Base-by-base conservation (phyloP, 2,888 invertebrate species). In the Nomada flava region DNA sequence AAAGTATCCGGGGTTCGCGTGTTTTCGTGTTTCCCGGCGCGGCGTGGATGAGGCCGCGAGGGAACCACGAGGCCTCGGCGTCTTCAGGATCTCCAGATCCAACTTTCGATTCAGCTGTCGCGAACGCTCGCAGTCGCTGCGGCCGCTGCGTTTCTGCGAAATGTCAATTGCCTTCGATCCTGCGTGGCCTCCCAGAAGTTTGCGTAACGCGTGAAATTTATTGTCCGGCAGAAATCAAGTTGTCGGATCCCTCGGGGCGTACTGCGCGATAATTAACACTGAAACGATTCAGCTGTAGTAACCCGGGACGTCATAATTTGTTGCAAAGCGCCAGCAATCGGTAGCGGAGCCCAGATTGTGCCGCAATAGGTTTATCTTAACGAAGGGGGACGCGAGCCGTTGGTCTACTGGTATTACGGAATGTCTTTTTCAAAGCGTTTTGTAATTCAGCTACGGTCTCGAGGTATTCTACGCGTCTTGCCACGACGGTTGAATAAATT, bases 1-100 rank as follows among this genome's bases (percentile, higher is more conserved):
- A 67, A 80, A 79, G 65, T 79, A 57, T 70, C 69, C 63, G 63
- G 47, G 53, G 70, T 59, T 70, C 79, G 68, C 62, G 69, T 70
- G 74, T 73, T 81, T 69, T 74, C 79, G 73, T 53, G 78, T 76
- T 62, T 55, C 47, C 62, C 59, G 1, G 20, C 13, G 42, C 55
- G 20, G 15, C 11, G 15, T 18, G n/a, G n/a, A 72, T 10, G 9
- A 9, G 10, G 23, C 0, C 52, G 7, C 26, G 26, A 15, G 23
- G 9, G 0, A 13, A 9, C 9, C n/a, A 4, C 52, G 63, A n/a
- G 55, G 63, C 23, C 15, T 2, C 64, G 44, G 18, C 42, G 50
- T 20, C 13, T 50, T 55, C 53, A n/a, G 53, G n/a, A 26, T 76
- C 50, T 59, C 64, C 42, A 59, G 63, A 57, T 55, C 77, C 42